These are phyloP conservation scores for Scaeva pyrastri DNA, from an alignment of 2,888 invertebrate species.

Conservation along the genomic window DNA sequence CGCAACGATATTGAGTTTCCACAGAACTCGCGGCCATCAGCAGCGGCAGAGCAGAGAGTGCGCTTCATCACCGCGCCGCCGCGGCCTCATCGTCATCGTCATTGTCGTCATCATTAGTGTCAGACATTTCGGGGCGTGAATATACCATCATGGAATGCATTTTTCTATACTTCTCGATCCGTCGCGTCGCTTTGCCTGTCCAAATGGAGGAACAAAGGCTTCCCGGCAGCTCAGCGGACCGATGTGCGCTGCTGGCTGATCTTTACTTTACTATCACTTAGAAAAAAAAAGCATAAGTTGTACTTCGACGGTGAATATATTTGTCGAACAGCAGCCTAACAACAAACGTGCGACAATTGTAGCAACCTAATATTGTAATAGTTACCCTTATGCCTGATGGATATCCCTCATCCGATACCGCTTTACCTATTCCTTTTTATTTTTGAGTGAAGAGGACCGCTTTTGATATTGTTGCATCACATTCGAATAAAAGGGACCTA, in stretches of 20 bases:
- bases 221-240: neutral
- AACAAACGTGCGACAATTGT: slow-evolving; percentile 74
- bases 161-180: neutral
- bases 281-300: neutral
- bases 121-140: slow-evolving; percentile 73
- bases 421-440: neutral
- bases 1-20: slow-evolving; percentile 78
- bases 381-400: slow-evolving; percentile 1
- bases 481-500: slow-evolving; percentile 5
- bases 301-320: slow-evolving; percentile 49
- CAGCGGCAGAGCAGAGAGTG: neutral
- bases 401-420: slow-evolving; percentile 4
- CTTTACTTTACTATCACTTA: slow-evolving; percentile 56
- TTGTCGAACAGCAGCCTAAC: slow-evolving; percentile 61
- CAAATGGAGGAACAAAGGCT: slow-evolving; percentile 46
- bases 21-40: slow-evolving; percentile 12
- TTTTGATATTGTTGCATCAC: slow-evolving; percentile 62
- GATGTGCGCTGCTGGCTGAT: slow-evolving; percentile 32
- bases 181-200: neutral
- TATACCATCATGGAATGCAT: slow-evolving; percentile 62
- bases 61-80: slow-evolving; percentile 22
- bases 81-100: slow-evolving; percentile 47
- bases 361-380: slow-evolving; percentile 59
- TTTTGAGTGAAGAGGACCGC: slow-evolving; percentile 40
- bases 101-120: slow-evolving; percentile 58